phyloP scores from a whole-genome alignment of 2,797 vertebrate species.

The Pseudomugil tenellus region DNA sequence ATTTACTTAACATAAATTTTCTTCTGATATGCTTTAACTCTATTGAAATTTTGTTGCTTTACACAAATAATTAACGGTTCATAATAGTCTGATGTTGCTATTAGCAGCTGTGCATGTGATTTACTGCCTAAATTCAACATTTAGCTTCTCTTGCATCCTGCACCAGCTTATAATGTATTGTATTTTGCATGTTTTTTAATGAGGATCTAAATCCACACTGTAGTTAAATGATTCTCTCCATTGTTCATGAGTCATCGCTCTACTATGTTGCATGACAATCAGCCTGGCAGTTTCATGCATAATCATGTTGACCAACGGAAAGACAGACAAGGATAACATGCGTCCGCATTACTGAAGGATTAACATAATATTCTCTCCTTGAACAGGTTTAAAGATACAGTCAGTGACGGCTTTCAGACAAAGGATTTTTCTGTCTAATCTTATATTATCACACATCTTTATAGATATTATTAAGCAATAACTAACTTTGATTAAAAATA shows the following conservation, averaged over 20 bases:
- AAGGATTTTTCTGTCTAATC: background rate
- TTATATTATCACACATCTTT: background rate
- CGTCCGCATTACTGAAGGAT: background rate
- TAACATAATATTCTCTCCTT: background rate
- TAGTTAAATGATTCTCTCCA: background rate
- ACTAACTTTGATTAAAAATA: too few relatives aligned
- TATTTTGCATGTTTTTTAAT: background rate
- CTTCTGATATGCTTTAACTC: background rate
- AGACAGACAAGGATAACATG: background rate
- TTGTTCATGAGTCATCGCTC: background rate
- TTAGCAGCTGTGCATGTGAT: too few relatives aligned
- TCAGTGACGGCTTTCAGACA: background rate
- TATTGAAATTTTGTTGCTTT: background rate
- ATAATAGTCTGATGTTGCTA: background rate
- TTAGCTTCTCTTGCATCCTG: background rate
- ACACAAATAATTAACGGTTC: background rate
- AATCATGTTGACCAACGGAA: background rate
- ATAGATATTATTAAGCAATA: too few relatives aligned
- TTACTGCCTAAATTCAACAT: background rate
- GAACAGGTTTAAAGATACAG: background rate
- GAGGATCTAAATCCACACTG: background rate
- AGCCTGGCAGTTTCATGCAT: background rate
- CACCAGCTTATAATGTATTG: background rate
- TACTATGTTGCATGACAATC: background rate
- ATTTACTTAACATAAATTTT: background rate